These are phyloP conservation scores for Protobothrops mucrosquamatus DNA, from an alignment of 2,113 vertebrate species.

Conservation along the genomic window DNA sequence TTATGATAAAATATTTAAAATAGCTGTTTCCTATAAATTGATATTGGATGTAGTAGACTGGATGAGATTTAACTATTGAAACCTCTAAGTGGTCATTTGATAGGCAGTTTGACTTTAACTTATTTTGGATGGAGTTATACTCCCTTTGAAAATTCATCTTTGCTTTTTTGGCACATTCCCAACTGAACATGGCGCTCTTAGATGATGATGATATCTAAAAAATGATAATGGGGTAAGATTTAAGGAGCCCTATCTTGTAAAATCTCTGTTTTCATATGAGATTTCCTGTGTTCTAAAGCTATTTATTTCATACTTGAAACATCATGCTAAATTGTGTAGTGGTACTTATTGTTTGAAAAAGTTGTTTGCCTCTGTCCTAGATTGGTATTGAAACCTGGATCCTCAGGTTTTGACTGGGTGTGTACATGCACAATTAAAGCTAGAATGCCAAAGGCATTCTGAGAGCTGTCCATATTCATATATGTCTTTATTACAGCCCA, in stretches of 20 bases:
- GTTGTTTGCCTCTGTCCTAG: not conserved
- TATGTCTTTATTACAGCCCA: not conserved
- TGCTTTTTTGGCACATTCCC: not conserved
- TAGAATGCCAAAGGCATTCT: not conserved
- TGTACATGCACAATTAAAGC: not conserved
- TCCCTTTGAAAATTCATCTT: not conserved
- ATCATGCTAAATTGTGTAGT: not conserved
- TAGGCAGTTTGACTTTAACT: not conserved
- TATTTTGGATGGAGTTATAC: not conserved
- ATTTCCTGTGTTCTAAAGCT: not conserved
- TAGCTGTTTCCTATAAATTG: not conserved
- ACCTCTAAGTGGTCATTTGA: not conserved
- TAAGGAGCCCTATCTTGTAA: not conserved
- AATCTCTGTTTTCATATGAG: not conserved
- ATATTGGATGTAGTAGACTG: not conserved
- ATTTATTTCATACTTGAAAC: not conserved
- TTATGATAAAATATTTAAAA: not conserved
- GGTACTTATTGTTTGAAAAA: not conserved
- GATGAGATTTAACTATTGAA: not conserved
- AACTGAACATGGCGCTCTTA: not conserved
- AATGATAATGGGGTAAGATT: not conserved
- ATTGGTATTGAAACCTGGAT: not conserved
- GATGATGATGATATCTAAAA: not conserved
- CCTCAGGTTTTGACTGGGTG: not conserved
- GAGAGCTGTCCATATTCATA: not conserved